These are phyloP conservation scores for Hecatera dysodea DNA, from an alignment of 2,888 invertebrate genomes.

Conservation along the genomic window DNA sequence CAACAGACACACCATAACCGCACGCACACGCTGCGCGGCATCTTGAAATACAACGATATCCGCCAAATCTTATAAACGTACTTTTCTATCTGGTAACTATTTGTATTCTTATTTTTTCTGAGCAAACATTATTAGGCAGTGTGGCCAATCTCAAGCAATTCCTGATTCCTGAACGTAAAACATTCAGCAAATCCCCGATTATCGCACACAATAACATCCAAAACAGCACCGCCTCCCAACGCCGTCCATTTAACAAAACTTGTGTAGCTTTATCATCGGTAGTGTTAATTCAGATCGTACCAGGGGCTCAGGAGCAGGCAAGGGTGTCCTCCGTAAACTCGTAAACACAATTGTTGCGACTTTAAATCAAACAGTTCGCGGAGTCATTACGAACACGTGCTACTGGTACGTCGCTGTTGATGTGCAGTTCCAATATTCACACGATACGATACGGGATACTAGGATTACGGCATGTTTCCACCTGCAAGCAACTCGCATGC, in stretches of 20 bases:
- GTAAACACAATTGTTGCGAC: conserved; percentile 89
- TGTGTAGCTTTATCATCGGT: conserved; percentile 68
- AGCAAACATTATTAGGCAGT: too few species aligned
- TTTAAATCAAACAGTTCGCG: conserved; percentile 89
- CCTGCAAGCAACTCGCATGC: too few species aligned
- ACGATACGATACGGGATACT: conserved; percentile 58
- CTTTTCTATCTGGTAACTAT: too few species aligned
- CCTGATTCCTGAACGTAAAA: not conserved
- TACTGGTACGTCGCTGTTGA: conserved; percentile 73
- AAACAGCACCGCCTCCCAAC: conserved; percentile 46
- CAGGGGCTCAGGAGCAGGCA: conserved; percentile 3
- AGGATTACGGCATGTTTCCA: too few species aligned
- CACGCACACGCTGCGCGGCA: too few species aligned
- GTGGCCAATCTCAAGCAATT: too few species aligned
- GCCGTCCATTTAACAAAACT: conserved; percentile 63
- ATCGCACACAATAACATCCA: conserved; percentile 29
- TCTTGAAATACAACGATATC: too few species aligned
- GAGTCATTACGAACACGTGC: conserved; percentile 89
- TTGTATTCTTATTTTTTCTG: too few species aligned
- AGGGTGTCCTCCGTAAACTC: conserved; percentile 65
- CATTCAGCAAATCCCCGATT: conserved; percentile 13
- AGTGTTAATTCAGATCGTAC: conserved; percentile 62
- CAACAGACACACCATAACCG: too few species aligned
- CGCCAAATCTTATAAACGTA: too few species aligned
- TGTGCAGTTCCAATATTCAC: conserved; percentile 64